Evolutionary conservation across 2,113 vertebrate genomes (phyloP), one percentile per base, ranked within the genome.

Genomic region (Paraplagusia blochii): DNA sequence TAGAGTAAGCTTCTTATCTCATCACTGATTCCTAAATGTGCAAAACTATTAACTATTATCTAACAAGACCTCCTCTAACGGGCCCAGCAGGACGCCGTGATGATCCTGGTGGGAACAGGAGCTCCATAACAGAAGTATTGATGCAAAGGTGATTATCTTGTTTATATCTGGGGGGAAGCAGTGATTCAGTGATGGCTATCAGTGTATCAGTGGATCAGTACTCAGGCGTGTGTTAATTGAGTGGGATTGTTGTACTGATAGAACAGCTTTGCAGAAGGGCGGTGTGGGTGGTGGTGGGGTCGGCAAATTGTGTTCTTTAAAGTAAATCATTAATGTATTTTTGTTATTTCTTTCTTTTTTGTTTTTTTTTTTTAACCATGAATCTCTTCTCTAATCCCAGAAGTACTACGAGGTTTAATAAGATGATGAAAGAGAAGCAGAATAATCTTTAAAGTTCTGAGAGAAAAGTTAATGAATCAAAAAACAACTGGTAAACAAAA

Each of bases 161-260:
- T 73, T 51, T 51, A 58, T 11, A 19, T 14, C 50, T 46, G n/a
- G 19, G 61, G 61, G 19, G 19, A 60, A 57, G 58, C 57, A 51
- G 69, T 51, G 58, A 70, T 40, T 7, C 56, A 2, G 44, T 4
- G 84, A 85, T 85, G 64, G 68, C 22, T 8, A 85, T 83, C 80
- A 52, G 55, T 68, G 77, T 68, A 68, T 76, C 63, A 72, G 79
- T 59, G 11, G 36, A 9, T 50, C 58, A 14, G 45, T 62, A 57
- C 77, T 78, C 61, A 70, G 61, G 61, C 47, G 63, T 40, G 48
- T 43, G 63, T 44, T 80, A 82, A 87, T 79, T 85, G 60, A 35
- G 50, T 18, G 50, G 69, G 74, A 74, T 74, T 69, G 52, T 44
- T 8, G 54, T 47, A 50, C 38, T 58, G 67, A 81, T 81, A 72